These are phyloP conservation scores for Mus spicilegus DNA, from an alignment of 2,113 vertebrate genomes.

Conservation along the genomic window DNA sequence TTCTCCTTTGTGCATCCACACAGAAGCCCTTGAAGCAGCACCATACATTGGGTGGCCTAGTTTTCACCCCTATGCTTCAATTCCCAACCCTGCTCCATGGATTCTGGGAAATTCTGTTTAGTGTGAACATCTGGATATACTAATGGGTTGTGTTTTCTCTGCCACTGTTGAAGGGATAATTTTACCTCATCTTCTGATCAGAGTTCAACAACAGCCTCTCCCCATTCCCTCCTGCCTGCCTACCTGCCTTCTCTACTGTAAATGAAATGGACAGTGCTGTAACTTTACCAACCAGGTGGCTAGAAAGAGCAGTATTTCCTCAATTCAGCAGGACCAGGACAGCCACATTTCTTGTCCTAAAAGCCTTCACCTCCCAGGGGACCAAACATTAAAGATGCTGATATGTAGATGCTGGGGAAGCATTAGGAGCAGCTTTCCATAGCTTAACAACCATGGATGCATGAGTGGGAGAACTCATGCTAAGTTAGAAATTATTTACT, in stretches of 20 bases:
- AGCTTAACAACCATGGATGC: not conserved
- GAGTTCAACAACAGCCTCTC: constrained; percentile 96
- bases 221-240: constrained; percentile 96
- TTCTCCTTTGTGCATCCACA: constrained; percentile 95
- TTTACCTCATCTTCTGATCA: constrained; percentile 96
- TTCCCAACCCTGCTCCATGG: constrained; percentile 91
- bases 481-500: not conserved
- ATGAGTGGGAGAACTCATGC: not conserved
- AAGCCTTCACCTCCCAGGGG: constrained; percentile 88
- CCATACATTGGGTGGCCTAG: constrained; percentile 88
- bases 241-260: constrained; percentile 95
- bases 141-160: not conserved
- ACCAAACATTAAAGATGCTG: not conserved
- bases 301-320: constrained; percentile 87
- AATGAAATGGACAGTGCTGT: constrained; percentile 93
- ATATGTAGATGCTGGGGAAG: not conserved
- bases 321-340: constrained; percentile 90
- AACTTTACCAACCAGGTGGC: constrained; percentile 90
- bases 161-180: constrained; percentile 92
- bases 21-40: constrained; percentile 89
- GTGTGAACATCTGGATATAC: not conserved
- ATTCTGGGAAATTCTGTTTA: not conserved
- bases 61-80: constrained; percentile 97
- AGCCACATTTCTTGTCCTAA: constrained; percentile 87
- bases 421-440: not conserved